phyloP scores from a whole-genome alignment of 2,888 invertebrate species.

The Noctua pronuba region DNA sequence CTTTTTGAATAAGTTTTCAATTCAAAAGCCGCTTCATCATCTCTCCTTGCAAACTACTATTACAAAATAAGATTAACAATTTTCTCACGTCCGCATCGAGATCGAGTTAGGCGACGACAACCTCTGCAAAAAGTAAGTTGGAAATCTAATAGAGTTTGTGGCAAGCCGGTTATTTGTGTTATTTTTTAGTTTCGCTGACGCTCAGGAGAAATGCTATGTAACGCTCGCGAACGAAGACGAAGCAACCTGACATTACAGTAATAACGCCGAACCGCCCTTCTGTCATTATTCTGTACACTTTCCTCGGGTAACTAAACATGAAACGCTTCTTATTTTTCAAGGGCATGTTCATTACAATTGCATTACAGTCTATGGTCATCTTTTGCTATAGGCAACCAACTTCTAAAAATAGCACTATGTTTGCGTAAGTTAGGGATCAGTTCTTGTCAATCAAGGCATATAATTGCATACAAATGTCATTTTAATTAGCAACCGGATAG shows the following conservation, averaged over 20 bases:
- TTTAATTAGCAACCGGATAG: conserved; percentile 68
- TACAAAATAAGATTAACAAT: conserved; percentile 86
- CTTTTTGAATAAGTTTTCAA: conserved; percentile 74
- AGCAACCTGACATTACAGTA: conserved; percentile 88
- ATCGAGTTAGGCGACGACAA: conserved; percentile 87
- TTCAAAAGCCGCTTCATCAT: conserved; percentile 78
- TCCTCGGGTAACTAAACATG: conserved; percentile 83
- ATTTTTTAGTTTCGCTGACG: conserved; percentile 85
- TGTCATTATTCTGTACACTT: conserved; percentile 88
- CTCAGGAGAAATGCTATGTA: conserved; percentile 86
- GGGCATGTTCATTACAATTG: conserved; percentile 79
- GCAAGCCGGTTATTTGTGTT: conserved; percentile 87
- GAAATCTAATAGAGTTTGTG: conserved; percentile 90
- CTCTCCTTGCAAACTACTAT: conserved; percentile 77
- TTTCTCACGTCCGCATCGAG: conserved; percentile 88
- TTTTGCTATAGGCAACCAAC: conserved; percentile 50
- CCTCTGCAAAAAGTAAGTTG: conserved; percentile 88
- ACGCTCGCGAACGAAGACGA: conserved; percentile 86
- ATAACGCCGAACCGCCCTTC: conserved; percentile 87
- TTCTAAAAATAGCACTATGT: conserved; percentile 48
- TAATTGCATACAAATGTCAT: conserved; percentile 59
- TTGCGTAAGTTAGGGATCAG: conserved; percentile 45
- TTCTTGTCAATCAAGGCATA: conserved; percentile 50
- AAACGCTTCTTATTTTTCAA: conserved; percentile 80
- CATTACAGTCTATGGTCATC: conserved; percentile 66